These are phyloP conservation scores for Tangara arthus DNA, from an alignment of 2,797 vertebrate genomes.

Conservation along the genomic window DNA sequence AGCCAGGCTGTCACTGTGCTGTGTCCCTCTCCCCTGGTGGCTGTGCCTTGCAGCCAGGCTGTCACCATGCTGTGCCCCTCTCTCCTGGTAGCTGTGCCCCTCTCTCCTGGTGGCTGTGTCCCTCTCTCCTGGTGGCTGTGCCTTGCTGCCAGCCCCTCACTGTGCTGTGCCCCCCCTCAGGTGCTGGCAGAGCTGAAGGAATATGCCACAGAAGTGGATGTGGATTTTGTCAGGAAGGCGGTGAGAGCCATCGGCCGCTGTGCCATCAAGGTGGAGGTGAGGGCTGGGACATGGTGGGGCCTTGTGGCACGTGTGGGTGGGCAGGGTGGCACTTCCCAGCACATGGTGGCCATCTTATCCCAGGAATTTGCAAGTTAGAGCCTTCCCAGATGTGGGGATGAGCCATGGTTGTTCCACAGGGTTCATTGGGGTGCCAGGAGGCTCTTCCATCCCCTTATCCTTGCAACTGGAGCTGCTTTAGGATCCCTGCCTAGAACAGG, in stretches of 20 bases:
- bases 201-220: slow-evolving; percentile 95
- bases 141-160: neutral
- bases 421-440: fast-evolving
- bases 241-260: slow-evolving; percentile 96
- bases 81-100: too few relatives aligned
- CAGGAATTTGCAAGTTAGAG: fast-evolving
- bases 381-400: neutral
- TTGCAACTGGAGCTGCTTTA: neutral
- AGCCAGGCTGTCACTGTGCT: neutral
- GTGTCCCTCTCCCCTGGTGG: too few relatives aligned
- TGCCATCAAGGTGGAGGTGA: slow-evolving; percentile 98
- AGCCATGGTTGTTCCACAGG: neutral
- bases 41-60: too few relatives aligned
- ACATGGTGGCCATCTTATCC: fast-evolving
- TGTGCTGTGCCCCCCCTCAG: slow-evolving; percentile 57
- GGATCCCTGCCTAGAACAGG: neutral
- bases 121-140: too few relatives aligned
- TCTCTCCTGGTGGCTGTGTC: too few relatives aligned
- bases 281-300: fast-evolving
- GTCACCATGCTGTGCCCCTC: too few relatives aligned
- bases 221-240: slow-evolving; percentile 96
- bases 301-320: neutral
- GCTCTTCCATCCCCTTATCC: neutral
- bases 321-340: neutral
- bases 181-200: slow-evolving; percentile 97